A percentile compares a stretch with the other conserved stretches of the same genome.
These are phyloP conservation scores for Zapornia atra DNA, from an alignment of 2,113 vertebrate species.

Conservation along the genomic window DNA sequence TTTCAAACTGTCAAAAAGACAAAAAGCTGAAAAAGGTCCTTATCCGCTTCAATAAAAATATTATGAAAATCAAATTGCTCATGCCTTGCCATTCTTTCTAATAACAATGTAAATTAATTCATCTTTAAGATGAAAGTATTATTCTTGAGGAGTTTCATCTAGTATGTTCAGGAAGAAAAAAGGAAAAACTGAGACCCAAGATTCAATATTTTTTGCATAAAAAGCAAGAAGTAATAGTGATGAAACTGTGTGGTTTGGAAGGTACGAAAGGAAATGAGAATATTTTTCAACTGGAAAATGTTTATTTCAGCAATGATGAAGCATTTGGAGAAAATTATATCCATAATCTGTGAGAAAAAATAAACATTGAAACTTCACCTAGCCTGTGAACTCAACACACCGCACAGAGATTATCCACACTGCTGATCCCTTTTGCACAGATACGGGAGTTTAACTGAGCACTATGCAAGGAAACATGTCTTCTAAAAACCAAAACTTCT, in stretches of 20 bases:
- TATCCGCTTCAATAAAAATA: neutral
- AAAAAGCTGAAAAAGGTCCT: neutral
- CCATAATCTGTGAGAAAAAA: neutral
- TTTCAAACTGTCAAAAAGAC: neutral
- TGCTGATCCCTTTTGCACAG: neutral
- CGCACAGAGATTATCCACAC: neutral
- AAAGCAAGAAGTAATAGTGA: neutral
- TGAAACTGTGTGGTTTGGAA: neutral
- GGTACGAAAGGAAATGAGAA: slow-evolving; percentile 32
- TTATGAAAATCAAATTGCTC: slow-evolving; percentile 11
- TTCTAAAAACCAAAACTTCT: neutral
- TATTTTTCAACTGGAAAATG: slow-evolving; percentile 13
- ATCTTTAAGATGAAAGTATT: neutral
- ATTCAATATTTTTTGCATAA: slow-evolving; percentile 17
- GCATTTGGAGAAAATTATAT: neutral
- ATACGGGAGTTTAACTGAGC: neutral
- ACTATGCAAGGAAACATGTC: neutral
- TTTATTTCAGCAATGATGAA: slow-evolving; percentile 19
- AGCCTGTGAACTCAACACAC: neutral
- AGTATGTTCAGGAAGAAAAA: neutral
- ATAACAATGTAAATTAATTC: neutral
- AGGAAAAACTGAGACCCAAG: neutral
- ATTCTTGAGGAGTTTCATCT: neutral
- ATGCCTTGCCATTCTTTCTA: slow-evolving; percentile 8
- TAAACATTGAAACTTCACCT: neutral